Conservation (phyloP, 1,140 invertebrate species). For the Dendroctonus ponderosae region DNA sequence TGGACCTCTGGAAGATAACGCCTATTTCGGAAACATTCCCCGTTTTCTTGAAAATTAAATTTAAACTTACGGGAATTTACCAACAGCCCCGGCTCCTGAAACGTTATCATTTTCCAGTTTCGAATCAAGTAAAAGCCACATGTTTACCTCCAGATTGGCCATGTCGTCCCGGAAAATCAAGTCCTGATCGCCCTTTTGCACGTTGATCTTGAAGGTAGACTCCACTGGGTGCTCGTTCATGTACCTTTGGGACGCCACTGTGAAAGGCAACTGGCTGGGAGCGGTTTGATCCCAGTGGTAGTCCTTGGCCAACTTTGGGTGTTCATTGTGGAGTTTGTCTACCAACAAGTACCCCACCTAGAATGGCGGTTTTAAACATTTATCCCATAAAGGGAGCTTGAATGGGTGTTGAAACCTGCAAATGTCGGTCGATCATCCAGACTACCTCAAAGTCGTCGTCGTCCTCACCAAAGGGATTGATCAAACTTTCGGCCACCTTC, state of each 20-base stretch:
- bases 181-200: slow-evolving; percentile 33
- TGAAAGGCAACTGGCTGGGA: slow-evolving; percentile 78
- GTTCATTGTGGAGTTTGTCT: slow-evolving; percentile 87
- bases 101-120: too few relatives aligned
- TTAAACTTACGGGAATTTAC: too few relatives aligned
- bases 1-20: too few relatives aligned
- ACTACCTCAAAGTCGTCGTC: slow-evolving; percentile 77
- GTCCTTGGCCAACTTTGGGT: slow-evolving; percentile 80
- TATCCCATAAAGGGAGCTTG: too few relatives aligned
- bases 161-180: slow-evolving; percentile 26
- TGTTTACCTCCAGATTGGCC: not conserved
- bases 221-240: slow-evolving; percentile 74
- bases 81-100: too few relatives aligned
- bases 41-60: too few relatives aligned
- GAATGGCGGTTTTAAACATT: not conserved
- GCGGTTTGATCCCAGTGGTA: slow-evolving; percentile 85
- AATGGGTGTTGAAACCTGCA: slow-evolving; percentile 57
- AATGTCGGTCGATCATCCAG: slow-evolving; percentile 84
- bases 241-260: slow-evolving; percentile 69
- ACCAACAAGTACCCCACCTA: slow-evolving; percentile 85
- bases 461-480: slow-evolving; percentile 88
- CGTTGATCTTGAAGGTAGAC: slow-evolving; percentile 74
- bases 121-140: not conserved
- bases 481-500: slow-evolving; percentile 80
- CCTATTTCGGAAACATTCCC: too few relatives aligned